phyloP scores from a whole-genome alignment of 2,888 invertebrate genomes.

The Ceraclea dissimilis region DNA sequence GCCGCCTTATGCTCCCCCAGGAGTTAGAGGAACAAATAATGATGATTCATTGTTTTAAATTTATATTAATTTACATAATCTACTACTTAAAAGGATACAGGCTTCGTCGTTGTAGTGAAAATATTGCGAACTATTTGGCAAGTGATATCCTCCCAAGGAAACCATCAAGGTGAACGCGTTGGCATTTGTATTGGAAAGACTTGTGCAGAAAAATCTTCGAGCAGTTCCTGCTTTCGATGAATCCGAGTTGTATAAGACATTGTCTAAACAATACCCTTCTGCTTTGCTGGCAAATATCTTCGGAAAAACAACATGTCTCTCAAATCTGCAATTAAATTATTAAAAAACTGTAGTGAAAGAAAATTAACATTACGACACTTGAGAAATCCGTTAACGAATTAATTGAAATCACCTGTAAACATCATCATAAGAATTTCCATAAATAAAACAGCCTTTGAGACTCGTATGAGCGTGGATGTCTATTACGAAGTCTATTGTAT shows the following conservation, averaged over 20 bases:
- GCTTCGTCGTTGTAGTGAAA: slow-evolving; percentile 90
- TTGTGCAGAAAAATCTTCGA: slow-evolving; percentile 70
- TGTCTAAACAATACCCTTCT: slow-evolving; percentile 78
- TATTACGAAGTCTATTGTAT: slow-evolving; percentile 84
- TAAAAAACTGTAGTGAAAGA: neutral
- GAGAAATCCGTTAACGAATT: no score
- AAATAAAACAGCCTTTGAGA: slow-evolving; percentile 87
- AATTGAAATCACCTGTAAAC: slow-evolving; percentile 78
- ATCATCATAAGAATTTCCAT: slow-evolving; percentile 90
- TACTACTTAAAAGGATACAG: slow-evolving; percentile 80
- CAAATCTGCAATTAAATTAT: slow-evolving; percentile 56
- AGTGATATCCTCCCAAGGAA: slow-evolving; percentile 82
- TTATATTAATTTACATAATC: no score
- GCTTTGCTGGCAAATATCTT: slow-evolving; percentile 82
- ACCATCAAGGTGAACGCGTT: slow-evolving; percentile 88
- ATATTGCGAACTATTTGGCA: slow-evolving; percentile 60
- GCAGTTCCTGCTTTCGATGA: slow-evolving; percentile 78
- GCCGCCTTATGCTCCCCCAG: no score
- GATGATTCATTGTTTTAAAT: no score
- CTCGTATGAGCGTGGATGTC: slow-evolving; percentile 94
- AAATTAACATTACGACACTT: neutral
- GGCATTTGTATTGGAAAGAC: slow-evolving; percentile 61
- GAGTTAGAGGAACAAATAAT: no score
- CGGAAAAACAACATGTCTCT: slow-evolving; percentile 91
- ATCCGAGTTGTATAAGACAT: slow-evolving; percentile 92